phyloP scores from a whole-genome alignment of 2,113 vertebrate genomes.

The Cisticola juncidis region DNA sequence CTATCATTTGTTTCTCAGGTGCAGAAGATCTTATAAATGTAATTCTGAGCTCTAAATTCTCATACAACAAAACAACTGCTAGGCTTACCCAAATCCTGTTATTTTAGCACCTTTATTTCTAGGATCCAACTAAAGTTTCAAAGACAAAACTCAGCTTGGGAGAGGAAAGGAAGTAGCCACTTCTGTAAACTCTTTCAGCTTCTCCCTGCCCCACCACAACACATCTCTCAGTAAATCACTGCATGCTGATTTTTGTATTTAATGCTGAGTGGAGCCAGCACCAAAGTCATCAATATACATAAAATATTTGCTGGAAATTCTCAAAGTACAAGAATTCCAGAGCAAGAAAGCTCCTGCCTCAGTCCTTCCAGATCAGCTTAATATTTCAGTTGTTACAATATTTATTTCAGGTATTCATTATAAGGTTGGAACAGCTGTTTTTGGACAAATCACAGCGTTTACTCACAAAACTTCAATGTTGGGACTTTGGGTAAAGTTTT shows the following conservation, averaged over 20 bases:
- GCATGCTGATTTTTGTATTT: background rate
- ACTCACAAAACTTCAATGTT: background rate
- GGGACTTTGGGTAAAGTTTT: background rate
- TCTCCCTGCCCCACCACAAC: constrained; percentile 40
- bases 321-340: background rate
- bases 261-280: background rate
- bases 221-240: constrained; percentile 13
- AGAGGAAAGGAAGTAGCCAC: background rate
- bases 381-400: background rate
- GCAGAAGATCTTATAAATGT: background rate
- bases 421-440: background rate
- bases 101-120: background rate
- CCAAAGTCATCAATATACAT: background rate
- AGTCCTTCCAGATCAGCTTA: background rate
- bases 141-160: background rate
- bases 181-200: constrained; percentile 10
- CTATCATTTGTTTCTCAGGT: background rate
- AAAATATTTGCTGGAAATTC: background rate
- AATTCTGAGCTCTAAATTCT: background rate
- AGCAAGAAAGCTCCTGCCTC: background rate
- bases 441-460: background rate
- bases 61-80: background rate
- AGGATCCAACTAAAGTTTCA: background rate
- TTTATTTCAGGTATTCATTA: background rate
- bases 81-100: background rate